Percentiles rank a stretch among this genome's conserved stretches.
phyloP scores from a whole-genome alignment of 2,888 invertebrate species.

The Morpho helenor region DNA sequence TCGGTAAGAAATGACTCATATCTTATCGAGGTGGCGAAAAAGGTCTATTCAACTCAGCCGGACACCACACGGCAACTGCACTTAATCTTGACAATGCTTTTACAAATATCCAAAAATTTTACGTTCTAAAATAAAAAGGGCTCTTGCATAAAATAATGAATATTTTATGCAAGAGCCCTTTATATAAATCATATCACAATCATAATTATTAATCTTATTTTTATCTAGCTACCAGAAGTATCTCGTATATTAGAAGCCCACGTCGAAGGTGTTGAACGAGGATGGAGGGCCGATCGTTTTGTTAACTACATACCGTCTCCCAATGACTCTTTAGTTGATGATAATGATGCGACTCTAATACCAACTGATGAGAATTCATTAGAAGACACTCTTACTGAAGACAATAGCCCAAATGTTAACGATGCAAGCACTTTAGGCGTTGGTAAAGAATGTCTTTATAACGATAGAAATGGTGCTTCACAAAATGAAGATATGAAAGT shows the following conservation, averaged over 20 bases:
- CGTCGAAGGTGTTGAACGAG: slow-evolving; percentile 55
- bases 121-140: too few species aligned
- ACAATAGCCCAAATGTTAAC: slow-evolving; percentile 19
- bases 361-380: slow-evolving; percentile 45
- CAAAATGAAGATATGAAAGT: background rate
- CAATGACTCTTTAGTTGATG: slow-evolving; percentile 40
- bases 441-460: slow-evolving; percentile 28
- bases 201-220: background rate
- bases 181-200: background rate
- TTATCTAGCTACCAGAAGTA: slow-evolving; percentile 59
- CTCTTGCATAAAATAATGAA: too few species aligned
- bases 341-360: slow-evolving; percentile 50
- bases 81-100: too few species aligned
- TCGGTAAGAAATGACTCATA: too few species aligned
- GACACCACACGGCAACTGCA: too few species aligned
- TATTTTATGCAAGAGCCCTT: background rate
- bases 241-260: slow-evolving; percentile 60
- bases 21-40: too few species aligned
- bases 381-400: slow-evolving; percentile 60
- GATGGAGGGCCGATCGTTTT: slow-evolving; percentile 48
- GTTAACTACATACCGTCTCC: slow-evolving; percentile 40
- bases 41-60: too few species aligned
- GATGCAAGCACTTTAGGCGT: slow-evolving; percentile 35
- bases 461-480: slow-evolving; percentile 1
- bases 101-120: too few species aligned